Evolutionary conservation across 2,113 vertebrate species (phyloP).

Genomic region (Vulpes ferrilata): DNA sequence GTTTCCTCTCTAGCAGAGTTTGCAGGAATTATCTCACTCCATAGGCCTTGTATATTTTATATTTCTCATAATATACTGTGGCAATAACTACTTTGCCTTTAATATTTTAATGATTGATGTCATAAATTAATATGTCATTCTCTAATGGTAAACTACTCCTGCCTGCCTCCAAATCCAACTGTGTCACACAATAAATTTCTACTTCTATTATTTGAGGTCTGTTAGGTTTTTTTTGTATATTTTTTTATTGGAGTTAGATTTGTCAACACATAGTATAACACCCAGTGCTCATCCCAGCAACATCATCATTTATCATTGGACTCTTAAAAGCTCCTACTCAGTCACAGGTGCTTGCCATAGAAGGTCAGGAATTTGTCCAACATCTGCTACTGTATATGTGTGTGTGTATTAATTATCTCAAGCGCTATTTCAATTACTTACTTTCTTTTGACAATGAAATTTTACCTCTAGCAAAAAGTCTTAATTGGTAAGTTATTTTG

Average conservation of each 20-base stretch:
- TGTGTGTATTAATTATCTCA: neutral
- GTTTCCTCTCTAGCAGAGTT: neutral
- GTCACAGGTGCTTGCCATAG: neutral
- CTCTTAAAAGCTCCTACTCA: neutral
- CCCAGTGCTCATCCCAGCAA: too few species aligned
- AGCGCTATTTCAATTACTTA: neutral
- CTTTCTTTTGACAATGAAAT: neutral
- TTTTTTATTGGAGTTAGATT: too few species aligned
- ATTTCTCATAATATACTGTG: neutral
- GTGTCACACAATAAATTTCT: neutral
- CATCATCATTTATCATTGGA: too few species aligned
- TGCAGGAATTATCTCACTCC: neutral
- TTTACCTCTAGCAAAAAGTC: neutral
- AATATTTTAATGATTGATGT: slow-evolving; percentile 9
- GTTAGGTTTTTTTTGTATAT: neutral
- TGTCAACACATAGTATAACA: too few species aligned
- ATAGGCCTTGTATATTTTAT: neutral
- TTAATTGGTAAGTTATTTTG: slow-evolving; percentile 23
- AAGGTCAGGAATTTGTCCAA: neutral
- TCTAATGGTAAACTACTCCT: neutral
- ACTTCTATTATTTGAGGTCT: neutral
- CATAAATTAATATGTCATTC: neutral
- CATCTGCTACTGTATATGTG: neutral
- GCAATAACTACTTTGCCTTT: neutral
- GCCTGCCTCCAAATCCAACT: neutral